Percentiles rank a stretch among this genome's conserved stretches.
These are phyloP conservation scores for Caenorhabditis sp. DNA, from an alignment of 2,888 invertebrate species.

Conservation along the genomic window DNA sequence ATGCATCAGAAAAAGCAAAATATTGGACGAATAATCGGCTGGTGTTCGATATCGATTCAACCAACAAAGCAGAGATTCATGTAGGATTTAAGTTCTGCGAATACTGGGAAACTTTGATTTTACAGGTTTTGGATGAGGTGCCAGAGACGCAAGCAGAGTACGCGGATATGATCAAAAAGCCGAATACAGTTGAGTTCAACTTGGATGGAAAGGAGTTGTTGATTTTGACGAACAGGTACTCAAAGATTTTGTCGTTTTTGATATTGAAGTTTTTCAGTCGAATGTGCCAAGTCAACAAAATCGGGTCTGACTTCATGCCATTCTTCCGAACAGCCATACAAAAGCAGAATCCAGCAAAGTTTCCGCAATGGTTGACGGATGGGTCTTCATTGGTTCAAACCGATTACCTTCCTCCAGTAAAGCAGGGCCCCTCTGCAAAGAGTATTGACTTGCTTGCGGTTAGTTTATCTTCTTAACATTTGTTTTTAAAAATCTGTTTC, in stretches of 20 bases:
- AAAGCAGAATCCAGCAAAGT: background rate
- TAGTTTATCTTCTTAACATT: background rate
- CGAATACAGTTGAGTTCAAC: background rate
- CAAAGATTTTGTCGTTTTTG: background rate
- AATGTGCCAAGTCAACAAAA: constrained; percentile 48
- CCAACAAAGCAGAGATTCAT: background rate
- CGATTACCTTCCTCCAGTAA: constrained; percentile 23
- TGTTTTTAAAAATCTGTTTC: background rate
- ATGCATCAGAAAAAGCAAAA: background rate
- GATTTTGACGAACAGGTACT: constrained; percentile 47
- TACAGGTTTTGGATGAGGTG: background rate
- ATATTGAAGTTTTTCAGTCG: constrained; percentile 21
- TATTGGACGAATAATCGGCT: constrained; percentile 32
- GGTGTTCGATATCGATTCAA: constrained; percentile 1
- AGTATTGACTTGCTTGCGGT: constrained; percentile 26
- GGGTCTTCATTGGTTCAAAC: background rate
- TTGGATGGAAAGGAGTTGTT: constrained; percentile 19
- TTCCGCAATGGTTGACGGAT: constrained; percentile 39
- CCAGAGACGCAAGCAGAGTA: constrained; percentile 4
- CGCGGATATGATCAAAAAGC: background rate
- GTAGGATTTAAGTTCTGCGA: too few species aligned
- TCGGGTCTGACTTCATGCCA: constrained; percentile 18
- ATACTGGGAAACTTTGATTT: too few species aligned
- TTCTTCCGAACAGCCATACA: constrained; percentile 15
- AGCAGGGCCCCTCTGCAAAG: background rate